phyloP scores from a whole-genome alignment of 2,113 vertebrate species.

The Ardeotis arabs region DNA sequence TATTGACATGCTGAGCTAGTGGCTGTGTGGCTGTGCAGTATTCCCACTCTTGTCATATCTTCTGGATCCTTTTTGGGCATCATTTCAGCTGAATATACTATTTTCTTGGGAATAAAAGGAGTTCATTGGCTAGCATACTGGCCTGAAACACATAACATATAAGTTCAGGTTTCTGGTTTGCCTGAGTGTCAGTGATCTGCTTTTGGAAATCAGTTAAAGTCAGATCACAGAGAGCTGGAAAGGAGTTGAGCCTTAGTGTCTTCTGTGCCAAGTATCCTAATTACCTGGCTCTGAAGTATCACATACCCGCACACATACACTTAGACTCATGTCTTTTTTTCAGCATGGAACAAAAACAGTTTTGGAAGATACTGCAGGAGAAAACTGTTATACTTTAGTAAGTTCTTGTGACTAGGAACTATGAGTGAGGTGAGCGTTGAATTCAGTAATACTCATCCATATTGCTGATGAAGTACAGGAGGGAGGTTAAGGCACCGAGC shows the following conservation, averaged over 20 bases:
- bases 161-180: conserved; percentile 7
- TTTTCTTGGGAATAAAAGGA: conserved; percentile 4
- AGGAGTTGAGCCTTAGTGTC: background rate
- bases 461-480: background rate
- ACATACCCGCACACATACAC: background rate
- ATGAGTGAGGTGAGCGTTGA: background rate
- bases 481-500: background rate
- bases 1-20: background rate
- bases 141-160: background rate
- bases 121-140: background rate
- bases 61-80: background rate
- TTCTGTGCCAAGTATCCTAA: conserved; percentile 14
- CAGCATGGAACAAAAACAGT: background rate
- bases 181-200: conserved; percentile 9
- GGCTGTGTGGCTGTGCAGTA: background rate
- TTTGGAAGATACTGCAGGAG: background rate
- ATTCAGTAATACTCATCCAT: background rate
- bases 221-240: conserved; percentile 24
- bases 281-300: conserved; percentile 42
- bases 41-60: background rate
- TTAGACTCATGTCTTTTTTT: background rate
- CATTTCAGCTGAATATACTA: background rate
- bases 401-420: background rate
- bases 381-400: background rate
- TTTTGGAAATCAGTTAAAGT: conserved; percentile 53